Evolutionary conservation across 2,797 vertebrate genomes (phyloP).

Genomic region (Chrysocyon brachyurus): DNA sequence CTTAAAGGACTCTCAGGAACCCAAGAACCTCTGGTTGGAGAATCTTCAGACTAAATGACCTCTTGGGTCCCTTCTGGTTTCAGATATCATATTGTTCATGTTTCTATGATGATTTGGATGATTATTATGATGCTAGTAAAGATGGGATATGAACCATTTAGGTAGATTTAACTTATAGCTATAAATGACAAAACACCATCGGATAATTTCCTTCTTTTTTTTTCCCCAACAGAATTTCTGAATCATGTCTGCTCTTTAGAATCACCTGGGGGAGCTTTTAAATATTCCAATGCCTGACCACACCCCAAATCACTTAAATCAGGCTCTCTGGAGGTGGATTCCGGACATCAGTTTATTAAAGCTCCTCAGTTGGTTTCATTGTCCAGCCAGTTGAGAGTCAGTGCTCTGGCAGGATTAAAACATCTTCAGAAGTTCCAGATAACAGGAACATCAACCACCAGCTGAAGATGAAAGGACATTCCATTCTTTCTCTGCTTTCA

Average conservation of each 20-base stretch:
- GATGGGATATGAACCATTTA: constrained; percentile 41
- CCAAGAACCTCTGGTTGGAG: not conserved
- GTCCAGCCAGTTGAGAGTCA: constrained; percentile 20
- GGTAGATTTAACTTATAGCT: constrained; percentile 53
- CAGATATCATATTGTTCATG: constrained; percentile 22
- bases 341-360: constrained; percentile 63
- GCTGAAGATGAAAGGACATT: constrained; percentile 62
- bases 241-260: constrained; percentile 53
- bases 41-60: not conserved
- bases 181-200: constrained; percentile 54
- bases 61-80: constrained; percentile 13
- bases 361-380: constrained; percentile 43
- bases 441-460: constrained; percentile 56
- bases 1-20: not conserved
- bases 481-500: constrained; percentile 65
- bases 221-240: not conserved
- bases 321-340: constrained; percentile 51
- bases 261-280: constrained; percentile 64
- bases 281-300: constrained; percentile 61
- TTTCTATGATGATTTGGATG: constrained; percentile 39
- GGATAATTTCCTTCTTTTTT: not conserved
- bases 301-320: constrained; percentile 65
- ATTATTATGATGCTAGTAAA: constrained; percentile 39
- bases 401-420: constrained; percentile 59
- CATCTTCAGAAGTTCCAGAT: constrained; percentile 64